Evolutionary conservation across 2,888 invertebrate species (phyloP), one percentile per base, ranked within the genome.

Genomic region (Drosophila falleni): DNA sequence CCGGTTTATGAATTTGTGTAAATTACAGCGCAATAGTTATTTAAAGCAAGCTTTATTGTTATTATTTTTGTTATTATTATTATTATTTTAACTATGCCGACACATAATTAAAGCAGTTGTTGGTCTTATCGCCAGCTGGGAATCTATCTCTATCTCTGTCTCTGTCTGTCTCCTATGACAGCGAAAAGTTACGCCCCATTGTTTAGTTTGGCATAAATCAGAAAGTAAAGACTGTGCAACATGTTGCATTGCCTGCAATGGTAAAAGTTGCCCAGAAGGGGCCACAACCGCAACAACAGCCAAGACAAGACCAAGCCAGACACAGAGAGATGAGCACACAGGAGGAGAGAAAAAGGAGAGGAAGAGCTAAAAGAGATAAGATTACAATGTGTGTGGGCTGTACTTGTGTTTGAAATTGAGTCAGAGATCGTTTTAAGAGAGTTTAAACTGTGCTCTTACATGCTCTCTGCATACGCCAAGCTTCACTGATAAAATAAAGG

Each of bases 381-480:
- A 35, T 13, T 23, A 9, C 42, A 13, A 26, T 51, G 39, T 63
- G 46, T 59, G 68, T 70, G 65, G 59, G 63, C 33, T 58, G 44
- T 13, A 23, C 5, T 26, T 26, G 44, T 26, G 53, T 44, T 49
- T 58, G 53, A 80, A 84, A 89, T 89, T 86, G 81, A 13, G 42
- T n/a, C 66, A 35, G 33, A 73, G 74, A 73, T 74, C 58, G 54
- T 41, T 47, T 35, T 13, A 11, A 23, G 3, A 26, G 10, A 51
- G 55, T 41, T 65, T 56, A 46, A 50, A 33, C 53, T 8, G 13
- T 13, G 11, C 11, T 37, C 8, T 37, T 44, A 44, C 5, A 29
- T n/a, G 15, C 10, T 15, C 26, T 29, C n/a, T 26, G 13, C 5
- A 31, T n/a, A 5, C 35, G 10, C 8, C 15, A 31, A 23, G 23